Evolutionary conservation across 1,140 invertebrate species (phyloP).

Genomic region (Drosophila nasuta): DNA sequence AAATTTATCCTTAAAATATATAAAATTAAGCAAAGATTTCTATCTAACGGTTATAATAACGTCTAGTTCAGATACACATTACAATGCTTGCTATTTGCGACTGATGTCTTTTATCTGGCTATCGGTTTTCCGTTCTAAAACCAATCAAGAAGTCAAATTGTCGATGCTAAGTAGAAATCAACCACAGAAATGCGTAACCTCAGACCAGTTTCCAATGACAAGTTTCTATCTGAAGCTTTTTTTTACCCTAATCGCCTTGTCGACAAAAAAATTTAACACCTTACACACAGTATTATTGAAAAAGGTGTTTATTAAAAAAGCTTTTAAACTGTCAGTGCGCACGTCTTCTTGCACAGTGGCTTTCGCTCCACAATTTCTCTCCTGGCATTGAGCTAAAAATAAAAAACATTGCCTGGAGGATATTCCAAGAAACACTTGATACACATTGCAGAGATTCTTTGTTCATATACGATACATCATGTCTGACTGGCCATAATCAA

Average conservation of each 20-base stretch:
- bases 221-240: not conserved
- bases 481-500: slow-evolving; percentile 68
- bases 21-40: too few relatives aligned
- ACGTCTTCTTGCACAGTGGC: slow-evolving; percentile 20
- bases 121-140: slow-evolving; percentile 56
- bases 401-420: slow-evolving; percentile 64
- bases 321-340: slow-evolving; percentile 76
- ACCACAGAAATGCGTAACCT: slow-evolving; percentile 28
- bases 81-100: slow-evolving; percentile 34
- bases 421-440: slow-evolving; percentile 44
- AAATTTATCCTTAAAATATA: too few relatives aligned
- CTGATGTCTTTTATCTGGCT: slow-evolving; percentile 10
- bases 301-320: slow-evolving; percentile 74
- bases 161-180: slow-evolving; percentile 65
- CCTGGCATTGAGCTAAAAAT: slow-evolving; percentile 61
- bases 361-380: slow-evolving; percentile 1
- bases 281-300: slow-evolving; percentile 7
- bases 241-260: too few relatives aligned
- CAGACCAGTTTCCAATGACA: slow-evolving; percentile 9
- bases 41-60: too few relatives aligned
- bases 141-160: slow-evolving; percentile 74
- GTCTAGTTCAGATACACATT: too few relatives aligned
- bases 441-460: slow-evolving; percentile 44
- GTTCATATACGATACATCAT: slow-evolving; percentile 72
- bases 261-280: not conserved